Percentiles rank a stretch among this genome's conserved stretches.
phyloP scores from a whole-genome alignment of 2,888 invertebrate species.

The Neoitamus cyanurus region DNA sequence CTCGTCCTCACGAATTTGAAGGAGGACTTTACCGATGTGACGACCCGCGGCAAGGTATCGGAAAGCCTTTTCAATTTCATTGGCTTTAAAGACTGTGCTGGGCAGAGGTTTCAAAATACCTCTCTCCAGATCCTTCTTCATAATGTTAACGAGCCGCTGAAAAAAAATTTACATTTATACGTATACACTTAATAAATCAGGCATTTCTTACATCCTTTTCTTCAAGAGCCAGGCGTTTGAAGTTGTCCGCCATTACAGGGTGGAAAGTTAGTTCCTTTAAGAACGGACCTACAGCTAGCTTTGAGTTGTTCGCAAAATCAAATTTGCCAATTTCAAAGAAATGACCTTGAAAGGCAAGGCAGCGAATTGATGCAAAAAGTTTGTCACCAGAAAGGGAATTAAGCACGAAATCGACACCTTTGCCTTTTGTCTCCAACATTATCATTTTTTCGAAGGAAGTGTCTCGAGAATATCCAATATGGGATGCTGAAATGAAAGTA shows the following conservation, averaged over 20 bases:
- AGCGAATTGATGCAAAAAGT: constrained; percentile 76
- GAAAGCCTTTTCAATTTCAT: constrained; percentile 80
- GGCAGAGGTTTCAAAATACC: constrained; percentile 78
- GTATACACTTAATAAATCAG: constrained; percentile 52
- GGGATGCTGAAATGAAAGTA: constrained; percentile 65
- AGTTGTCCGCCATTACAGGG: constrained; percentile 79
- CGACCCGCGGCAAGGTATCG: constrained; percentile 75
- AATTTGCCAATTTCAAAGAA: constrained; percentile 91
- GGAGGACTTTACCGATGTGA: constrained; percentile 80
- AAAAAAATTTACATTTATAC: neutral
- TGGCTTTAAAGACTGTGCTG: constrained; percentile 72
- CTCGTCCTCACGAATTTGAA: constrained; percentile 62
- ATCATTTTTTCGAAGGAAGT: constrained; percentile 89
- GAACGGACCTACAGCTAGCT: constrained; percentile 75
- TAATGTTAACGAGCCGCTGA: neutral
- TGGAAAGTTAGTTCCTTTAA: constrained; percentile 80
- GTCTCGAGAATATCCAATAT: constrained; percentile 90
- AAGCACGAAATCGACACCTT: constrained; percentile 89
- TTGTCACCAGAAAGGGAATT: constrained; percentile 95
- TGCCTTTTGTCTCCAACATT: constrained; percentile 80
- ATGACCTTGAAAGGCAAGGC: constrained; percentile 72
- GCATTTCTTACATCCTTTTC: constrained; percentile 55
- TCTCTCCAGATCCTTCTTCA: constrained; percentile 68
- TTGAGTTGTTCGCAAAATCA: constrained; percentile 77
- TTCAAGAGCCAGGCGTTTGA: neutral